Evolutionary conservation across 64 coral and sea anemone species (phyloP), one percentile per base, ranked within the genome.

Genomic region (Dendronephthya gigantea): DNA sequence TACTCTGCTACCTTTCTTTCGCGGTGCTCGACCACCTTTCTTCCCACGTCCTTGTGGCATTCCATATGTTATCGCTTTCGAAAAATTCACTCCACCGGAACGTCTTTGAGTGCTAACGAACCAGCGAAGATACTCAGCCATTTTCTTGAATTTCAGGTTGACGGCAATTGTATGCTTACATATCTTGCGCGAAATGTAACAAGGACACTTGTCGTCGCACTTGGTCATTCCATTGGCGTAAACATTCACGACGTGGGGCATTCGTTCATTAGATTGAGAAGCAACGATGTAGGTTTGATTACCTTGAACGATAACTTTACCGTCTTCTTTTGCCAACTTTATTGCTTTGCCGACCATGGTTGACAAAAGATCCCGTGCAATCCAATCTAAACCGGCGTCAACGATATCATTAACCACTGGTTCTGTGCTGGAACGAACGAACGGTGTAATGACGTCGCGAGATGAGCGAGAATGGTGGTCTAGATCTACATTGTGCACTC

Each of bases 121-220:
- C 68, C 85, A 87, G 15, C 27, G 16, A 30, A 87, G 85, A 43
- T 47, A 72, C 29, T 33, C 30, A 9, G 35, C 65, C 19, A 87
- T 52, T 17, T 41, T 39, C 30, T 49, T 62, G 45, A 75, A 23
- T n/a, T 75, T 27, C 14, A 87, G 27, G 31, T 65, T 75, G 66
- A 62, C 56, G 1, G 65, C 56, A 29, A 79, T 1, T 40, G 72
- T 36, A 69, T 87, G 85, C 22, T 59, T 40, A 8, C 85, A 87
- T 17, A 87, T 43, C 13, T 37, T 27, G 10, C 23, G 75, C 14
- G 35, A 39, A 32, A 40, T 29, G 33, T 47, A 87, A 27, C 85
- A 59, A 11, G 66, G 85, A 6, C 66, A 87, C n/a, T n/a, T n/a
- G n/a, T n/a, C n/a, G 31, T 87, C 83, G 51, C 49, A 58, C 34